Evolutionary conservation across 2,113 vertebrate genomes (phyloP).

Genomic region (Labrus mixtus): DNA sequence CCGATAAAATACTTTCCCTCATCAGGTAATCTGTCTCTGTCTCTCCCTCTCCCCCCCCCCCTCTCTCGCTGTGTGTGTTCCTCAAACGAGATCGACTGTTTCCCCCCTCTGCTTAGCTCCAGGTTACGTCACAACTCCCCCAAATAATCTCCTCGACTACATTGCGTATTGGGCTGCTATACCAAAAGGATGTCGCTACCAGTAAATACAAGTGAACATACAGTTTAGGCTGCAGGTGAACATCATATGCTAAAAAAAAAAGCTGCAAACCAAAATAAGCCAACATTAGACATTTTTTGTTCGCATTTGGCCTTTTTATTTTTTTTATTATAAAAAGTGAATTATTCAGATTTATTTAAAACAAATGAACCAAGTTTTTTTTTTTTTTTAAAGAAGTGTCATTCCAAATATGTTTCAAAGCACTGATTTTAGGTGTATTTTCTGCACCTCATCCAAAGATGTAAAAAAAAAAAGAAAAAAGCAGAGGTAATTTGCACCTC

Average conservation of each 20-base stretch:
- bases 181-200: conserved; percentile 25
- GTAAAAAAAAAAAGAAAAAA: not conserved
- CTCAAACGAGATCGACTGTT: conserved; percentile 18
- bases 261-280: not conserved
- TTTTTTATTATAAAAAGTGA: too few relatives aligned
- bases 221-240: conserved; percentile 17
- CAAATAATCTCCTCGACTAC: conserved; percentile 66
- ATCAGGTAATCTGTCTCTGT: not conserved
- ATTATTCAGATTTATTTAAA: too few relatives aligned
- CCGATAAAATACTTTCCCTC: too few relatives aligned
- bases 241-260: not conserved
- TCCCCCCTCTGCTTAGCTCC: conserved; percentile 51
- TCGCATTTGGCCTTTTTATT: too few relatives aligned
- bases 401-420: too few relatives aligned
- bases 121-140: conserved; percentile 70
- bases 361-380: too few relatives aligned
- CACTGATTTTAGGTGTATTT: conserved; percentile 1
- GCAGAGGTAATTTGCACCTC: conserved; percentile 4
- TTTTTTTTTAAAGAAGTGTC: too few relatives aligned
- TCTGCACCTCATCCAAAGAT: not conserved
- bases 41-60: too few relatives aligned
- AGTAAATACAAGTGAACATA: conserved; percentile 8
- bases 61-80: not conserved
- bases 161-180: conserved; percentile 32
- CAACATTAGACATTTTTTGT: not conserved